A percentile compares a stretch with the other conserved stretches of the same genome.
These are phyloP conservation scores for Lipophrys pholis DNA, from an alignment of 2,113 vertebrate species.

Conservation along the genomic window DNA sequence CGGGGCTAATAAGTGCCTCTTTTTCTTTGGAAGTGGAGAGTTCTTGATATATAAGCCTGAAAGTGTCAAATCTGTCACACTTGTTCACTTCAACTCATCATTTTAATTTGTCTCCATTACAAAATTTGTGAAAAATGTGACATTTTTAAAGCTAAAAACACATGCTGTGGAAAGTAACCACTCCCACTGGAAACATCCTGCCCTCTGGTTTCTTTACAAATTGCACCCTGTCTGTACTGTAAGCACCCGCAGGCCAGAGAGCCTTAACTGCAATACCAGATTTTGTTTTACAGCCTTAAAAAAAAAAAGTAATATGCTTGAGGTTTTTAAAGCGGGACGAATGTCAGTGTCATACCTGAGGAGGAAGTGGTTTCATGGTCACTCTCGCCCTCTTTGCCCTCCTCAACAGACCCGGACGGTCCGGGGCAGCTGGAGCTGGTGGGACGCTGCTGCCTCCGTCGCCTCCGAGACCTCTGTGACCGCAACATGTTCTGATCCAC, in stretches of 20 bases:
- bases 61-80: too few species aligned
- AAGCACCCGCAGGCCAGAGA: not conserved
- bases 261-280: not conserved
- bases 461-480: slow-evolving; percentile 89
- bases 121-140: too few species aligned
- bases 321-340: not conserved
- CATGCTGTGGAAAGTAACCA: too few species aligned
- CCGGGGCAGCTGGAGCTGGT: slow-evolving; percentile 84
- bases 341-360: slow-evolving; percentile 83
- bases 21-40: too few species aligned
- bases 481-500: slow-evolving; percentile 91
- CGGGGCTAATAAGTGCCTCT: too few species aligned
- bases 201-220: too few species aligned
- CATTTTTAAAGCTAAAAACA: too few species aligned
- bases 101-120: too few species aligned
- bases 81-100: too few species aligned
- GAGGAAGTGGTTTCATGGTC: slow-evolving; percentile 97
- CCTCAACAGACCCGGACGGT: slow-evolving; percentile 81
- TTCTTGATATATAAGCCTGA: too few species aligned
- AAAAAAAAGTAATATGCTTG: too few species aligned
- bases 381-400: slow-evolving; percentile 91
- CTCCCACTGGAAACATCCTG: too few species aligned
- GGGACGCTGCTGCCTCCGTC: slow-evolving; percentile 84
- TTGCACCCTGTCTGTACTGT: not conserved
- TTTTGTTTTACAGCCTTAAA: not conserved